Evolutionary conservation across 1,140 invertebrate genomes (phyloP).

Genomic region (Triops cancriformis): DNA sequence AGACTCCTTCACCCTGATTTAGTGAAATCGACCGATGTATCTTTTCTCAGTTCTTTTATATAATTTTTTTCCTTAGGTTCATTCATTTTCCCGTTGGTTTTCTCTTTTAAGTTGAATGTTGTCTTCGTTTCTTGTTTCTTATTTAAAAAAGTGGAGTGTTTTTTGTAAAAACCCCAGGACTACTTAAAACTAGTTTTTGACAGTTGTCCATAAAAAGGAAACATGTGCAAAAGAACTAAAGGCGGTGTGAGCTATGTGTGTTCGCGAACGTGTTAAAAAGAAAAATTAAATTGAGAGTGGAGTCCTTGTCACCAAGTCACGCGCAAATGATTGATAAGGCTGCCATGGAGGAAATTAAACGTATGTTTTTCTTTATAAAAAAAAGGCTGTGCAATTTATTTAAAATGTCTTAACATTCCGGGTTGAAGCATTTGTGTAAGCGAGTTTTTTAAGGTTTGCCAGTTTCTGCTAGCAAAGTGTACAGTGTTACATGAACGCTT

Average conservation of each 20-base stretch:
- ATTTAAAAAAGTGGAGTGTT: background rate
- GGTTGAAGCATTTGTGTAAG: no score
- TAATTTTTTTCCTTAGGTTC: background rate
- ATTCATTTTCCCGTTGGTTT: background rate
- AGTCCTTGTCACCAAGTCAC: slow-evolving; percentile 8
- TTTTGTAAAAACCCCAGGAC: background rate
- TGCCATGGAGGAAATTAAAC: slow-evolving; percentile 1
- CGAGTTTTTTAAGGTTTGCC: no score
- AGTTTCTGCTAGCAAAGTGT: no score
- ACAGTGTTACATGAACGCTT: no score
- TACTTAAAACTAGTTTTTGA: slow-evolving; percentile 11
- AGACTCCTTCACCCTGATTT: background rate
- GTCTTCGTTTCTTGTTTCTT: background rate
- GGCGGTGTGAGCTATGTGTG: background rate
- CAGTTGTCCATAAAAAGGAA: background rate
- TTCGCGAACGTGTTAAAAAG: background rate
- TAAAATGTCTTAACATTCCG: no score
- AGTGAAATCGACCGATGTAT: background rate
- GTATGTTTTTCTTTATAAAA: background rate
- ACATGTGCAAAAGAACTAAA: background rate
- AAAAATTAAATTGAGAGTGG: background rate
- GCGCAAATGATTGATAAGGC: slow-evolving; percentile 13
- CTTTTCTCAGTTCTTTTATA: background rate
- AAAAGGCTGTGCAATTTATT: background rate
- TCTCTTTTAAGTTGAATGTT: background rate